Base-by-base conservation (phyloP, 2,888 invertebrate genomes). In the Tolmerus cingulatus region DNA sequence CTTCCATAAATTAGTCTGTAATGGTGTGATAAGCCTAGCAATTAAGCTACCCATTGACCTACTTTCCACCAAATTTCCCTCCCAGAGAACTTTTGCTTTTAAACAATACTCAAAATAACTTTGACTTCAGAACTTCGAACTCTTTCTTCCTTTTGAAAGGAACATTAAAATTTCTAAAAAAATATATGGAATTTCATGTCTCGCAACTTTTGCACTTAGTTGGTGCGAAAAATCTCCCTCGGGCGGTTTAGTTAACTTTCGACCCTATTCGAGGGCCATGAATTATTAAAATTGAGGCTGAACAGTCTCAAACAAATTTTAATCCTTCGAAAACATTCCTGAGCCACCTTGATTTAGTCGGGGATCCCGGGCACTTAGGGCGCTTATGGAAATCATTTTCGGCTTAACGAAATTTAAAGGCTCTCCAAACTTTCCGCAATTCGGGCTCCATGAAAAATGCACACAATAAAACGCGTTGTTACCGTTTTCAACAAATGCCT, bases 361-460 rank as follows among this genome's bases (percentile, higher is more conserved):
- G 34, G 27, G 40, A 23, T 23, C 51, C 27, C 8, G 66, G 27
- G 66, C 79, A 27, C 43, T 79, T 51, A 46, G 40, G 14, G 51
- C 14, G 27, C 40, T 79, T 46, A 46, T 79, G 79, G 51, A 79
- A 79, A 79, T 79, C 23, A 51, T 79, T 43, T 46, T 46, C 19
- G 79, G 79, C 79, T 79, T 79, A 79, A 79, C 79, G 14, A 79
- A 79, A 79, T 79, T 79, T 51, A 27, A 79, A 40, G 30, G 79
- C 8, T 79, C 46, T 19, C 51, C n/a, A 79, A 79, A 79, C 79
- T 79, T 79, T 79, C 79, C 79, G 16, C 79, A 79, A 78, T 79
- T 79, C 43, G 27, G n/a, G 23, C 30, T 30, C 51, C 30, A 79
- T 79, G 51, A 79, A 79, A 79, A 66, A 66, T 66, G 19, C 27